Base-by-base conservation (phyloP, 2,797 vertebrate species). In the Ispidina picta region DNA sequence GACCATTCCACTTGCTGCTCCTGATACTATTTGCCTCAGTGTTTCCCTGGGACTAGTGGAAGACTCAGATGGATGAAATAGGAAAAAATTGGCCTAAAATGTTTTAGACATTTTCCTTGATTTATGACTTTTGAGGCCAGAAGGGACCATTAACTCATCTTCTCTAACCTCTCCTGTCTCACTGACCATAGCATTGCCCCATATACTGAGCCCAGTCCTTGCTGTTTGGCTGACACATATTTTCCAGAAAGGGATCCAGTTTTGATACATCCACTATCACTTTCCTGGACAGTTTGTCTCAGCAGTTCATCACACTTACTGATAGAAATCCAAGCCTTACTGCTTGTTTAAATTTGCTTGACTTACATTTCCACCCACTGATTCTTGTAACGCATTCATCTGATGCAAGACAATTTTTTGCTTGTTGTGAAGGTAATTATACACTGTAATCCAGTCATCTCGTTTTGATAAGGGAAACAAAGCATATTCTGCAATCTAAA, bases 401-500 rank as follows among this genome's bases (percentile, higher is more conserved):
- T 89, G 81, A 95, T 90, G 73, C 51, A 71, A 94, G 62, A 58
- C 43, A 26, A 22, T 84, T 80, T 65, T 92, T 87, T 66, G 39
- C 68, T 81, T 82, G 49, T 82, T 89, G 39, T 89, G 86, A 91
- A 91, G 71, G 74, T 90, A 95, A 80, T 93, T 88, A 86, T 74
- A 58, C 71, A 71, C 56, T 71, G 49, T 71, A 92, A 88, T 91
- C 54, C 74, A 83, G 70, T 65, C 76, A 46, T 72, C 56, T 89
- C 52, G 5, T 86, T 93, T 91, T 86, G 65, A 51, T 79, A 86
- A 89, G 43, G 46, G 71, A 89, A 90, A 79, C 54, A 76, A 94
- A 72, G 66, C 25, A 6, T 90, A 76, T 76, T 92, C 65, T 78
- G 68, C 62, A 69, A 58, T 35, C 49, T 82, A n/a, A 33, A 33